Base-by-base conservation (phyloP, 2,888 invertebrate genomes). In the Hylaea fasciaria region DNA sequence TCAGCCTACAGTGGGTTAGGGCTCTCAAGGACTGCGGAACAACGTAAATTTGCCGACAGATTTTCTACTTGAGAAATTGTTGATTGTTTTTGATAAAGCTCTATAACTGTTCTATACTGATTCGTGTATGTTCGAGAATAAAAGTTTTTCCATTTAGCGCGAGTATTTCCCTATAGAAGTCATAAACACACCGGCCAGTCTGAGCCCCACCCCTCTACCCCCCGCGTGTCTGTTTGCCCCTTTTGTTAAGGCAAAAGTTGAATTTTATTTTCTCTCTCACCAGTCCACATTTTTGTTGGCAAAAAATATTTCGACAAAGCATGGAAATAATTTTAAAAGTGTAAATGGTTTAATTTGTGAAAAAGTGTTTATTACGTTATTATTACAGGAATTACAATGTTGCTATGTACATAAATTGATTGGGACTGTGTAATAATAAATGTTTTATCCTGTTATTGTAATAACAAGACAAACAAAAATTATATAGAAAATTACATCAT, bases 101-200 rank as follows among this genome's bases (percentile, higher is more conserved):
- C 32, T 0, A 10, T 14, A 44, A 50, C 59, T 59, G 59, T 40
- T 49, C 32, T 10, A 22, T 12, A 14, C 22, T n/a, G 14, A n/a
- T 17, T 40, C 28, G 14, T 46, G 51, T 79, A 83, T 86, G 83
- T 86, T 83, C 83, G 82, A 72, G 81, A 85, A 85, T 87, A 85
- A 89, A 91, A 91, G 82, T 90, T 91, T 91, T 86, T 86, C 87
- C 87, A 87, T 90, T 87, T 85, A 87, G 80, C 77, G 78, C 83
- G 74, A 74, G 83, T 90, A 91, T 91, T 91, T 91, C 91, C 91
- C 91, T 89, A 90, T 88, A 90, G 91, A 86, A 90, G 87, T 87
- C 87, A 86, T 91, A 91, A 91, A 91, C 86, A 89, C 80, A 83
- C 80, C 77, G 78, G 79, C 69, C 78, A 76, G 78, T 69, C 65